Conservation (phyloP, 2,113 vertebrate genomes). For the Ailurus styani region DNA sequence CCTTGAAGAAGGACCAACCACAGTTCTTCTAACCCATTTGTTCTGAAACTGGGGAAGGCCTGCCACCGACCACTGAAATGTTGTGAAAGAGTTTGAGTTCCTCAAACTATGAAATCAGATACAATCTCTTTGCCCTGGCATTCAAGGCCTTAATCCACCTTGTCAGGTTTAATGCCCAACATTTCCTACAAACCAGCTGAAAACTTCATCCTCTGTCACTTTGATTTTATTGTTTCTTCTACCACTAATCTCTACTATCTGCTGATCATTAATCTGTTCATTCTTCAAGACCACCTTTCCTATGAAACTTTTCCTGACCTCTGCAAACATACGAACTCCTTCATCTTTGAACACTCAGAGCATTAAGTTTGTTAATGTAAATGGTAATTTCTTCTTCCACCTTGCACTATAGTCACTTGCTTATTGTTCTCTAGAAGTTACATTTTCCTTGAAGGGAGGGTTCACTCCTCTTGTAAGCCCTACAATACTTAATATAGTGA, state of each 20-base stretch:
- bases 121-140: background rate
- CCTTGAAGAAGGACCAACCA: conserved; percentile 46
- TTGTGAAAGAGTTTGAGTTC: background rate
- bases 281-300: background rate
- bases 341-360: background rate
- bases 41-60: conserved; percentile 31
- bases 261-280: background rate
- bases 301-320: background rate
- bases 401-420: background rate
- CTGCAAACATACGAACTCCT: background rate
- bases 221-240: background rate
- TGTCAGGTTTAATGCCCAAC: background rate
- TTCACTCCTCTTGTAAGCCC: background rate
- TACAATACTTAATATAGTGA: background rate
- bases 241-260: background rate
- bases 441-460: background rate
- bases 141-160: conserved; percentile 35
- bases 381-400: background rate
- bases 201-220: background rate
- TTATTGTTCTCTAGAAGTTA: background rate
- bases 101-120: conserved; percentile 39
- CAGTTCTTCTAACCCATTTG: conserved; percentile 33
- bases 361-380: background rate
- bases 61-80: conserved; percentile 54
- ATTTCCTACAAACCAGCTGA: background rate